Conservation (phyloP, 2,113 vertebrate species). For the Rhinoderma darwinii region DNA sequence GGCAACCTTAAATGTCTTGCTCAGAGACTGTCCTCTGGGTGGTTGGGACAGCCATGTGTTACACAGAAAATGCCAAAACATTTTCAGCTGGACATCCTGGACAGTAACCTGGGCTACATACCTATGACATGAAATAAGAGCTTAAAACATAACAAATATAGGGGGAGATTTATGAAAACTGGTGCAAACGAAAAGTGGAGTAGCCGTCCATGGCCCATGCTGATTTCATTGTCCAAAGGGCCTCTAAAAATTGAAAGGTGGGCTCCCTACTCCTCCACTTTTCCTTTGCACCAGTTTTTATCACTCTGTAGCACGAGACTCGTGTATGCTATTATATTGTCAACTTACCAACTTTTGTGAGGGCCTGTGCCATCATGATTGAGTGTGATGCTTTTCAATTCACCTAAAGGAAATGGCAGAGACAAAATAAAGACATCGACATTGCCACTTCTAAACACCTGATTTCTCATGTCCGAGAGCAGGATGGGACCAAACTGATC, state of each 20-base stretch:
- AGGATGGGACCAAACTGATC: conserved; percentile 71
- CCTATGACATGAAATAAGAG: conserved; percentile 55
- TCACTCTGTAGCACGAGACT: too few species aligned
- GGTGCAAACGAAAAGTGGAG: too few species aligned
- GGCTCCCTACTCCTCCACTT: too few species aligned
- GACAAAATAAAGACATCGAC: conserved; percentile 80
- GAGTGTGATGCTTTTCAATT: conserved; percentile 74
- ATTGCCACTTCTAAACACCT: conserved; percentile 77
- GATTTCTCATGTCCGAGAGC: conserved; percentile 75
- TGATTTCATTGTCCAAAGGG: too few species aligned
- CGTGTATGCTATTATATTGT: background rate
- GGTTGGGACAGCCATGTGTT: conserved; percentile 64
- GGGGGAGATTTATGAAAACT: too few species aligned
- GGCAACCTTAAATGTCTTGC: conserved; percentile 60
- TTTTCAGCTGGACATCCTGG: conserved; percentile 58
- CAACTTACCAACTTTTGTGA: conserved; percentile 77
- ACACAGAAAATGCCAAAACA: conserved; percentile 66
- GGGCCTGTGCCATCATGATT: conserved; percentile 80
- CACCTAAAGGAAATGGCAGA: conserved; percentile 74
- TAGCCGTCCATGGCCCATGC: too few species aligned
- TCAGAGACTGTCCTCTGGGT: conserved; percentile 56
- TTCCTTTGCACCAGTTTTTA: too few species aligned
- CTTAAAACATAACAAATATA: background rate
- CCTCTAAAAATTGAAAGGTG: too few species aligned
- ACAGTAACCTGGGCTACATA: conserved; percentile 64